Evolutionary conservation across 30 jellyfish, hydroid and myxozoan genomes (phyloP), one percentile per base, ranked within the genome.

Genomic region (Pseudorhiza aurosa): DNA sequence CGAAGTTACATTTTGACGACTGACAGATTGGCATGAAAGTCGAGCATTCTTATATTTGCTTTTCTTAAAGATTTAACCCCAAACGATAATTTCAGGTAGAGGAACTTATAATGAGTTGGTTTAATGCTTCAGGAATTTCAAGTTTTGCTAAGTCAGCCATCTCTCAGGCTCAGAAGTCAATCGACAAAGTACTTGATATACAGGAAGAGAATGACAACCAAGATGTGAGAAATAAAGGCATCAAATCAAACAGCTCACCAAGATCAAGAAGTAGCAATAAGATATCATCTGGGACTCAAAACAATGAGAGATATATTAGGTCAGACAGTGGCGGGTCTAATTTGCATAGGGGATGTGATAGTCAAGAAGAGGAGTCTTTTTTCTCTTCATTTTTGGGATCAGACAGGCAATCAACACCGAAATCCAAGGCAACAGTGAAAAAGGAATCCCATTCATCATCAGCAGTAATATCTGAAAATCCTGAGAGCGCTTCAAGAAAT

Each of bases 81-180:
- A n/a, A n/a, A n/a, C n/a, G n/a, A n/a, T n/a, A n/a, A n/a, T n/a
- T n/a, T n/a, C n/a, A n/a, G n/a, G n/a, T n/a, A n/a, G n/a, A n/a
- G n/a, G n/a, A n/a, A n/a, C n/a, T n/a, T n/a, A n/a, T n/a, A 26
- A 94, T 94, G 99, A 89, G 97, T 60, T 94, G 99, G 99, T 94
- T 94, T 70, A 96, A 82, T 43, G 43, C 99, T 31, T 57, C 88
- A 8, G 77, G 93, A 21, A 29, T 88, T 15, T 82, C 99, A 51
- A 67, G 63, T 11, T 67, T 71, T 45, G 99, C 99, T 14, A 94
- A 94, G 77, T 72, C 97, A 2, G 99, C 99, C 36, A 51, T 94
- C 45, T 79, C 96, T 24, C 94, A 82, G 71, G 99, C 99, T 11
- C 99, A 94, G 42, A 86, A 94, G 81, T 88, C 92, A 19, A 85